Percentiles rank a stretch among this genome's conserved stretches.
Evolutionary conservation across 1,140 invertebrate genomes (phyloP).

Genomic region (Kradibia gibbosae): DNA sequence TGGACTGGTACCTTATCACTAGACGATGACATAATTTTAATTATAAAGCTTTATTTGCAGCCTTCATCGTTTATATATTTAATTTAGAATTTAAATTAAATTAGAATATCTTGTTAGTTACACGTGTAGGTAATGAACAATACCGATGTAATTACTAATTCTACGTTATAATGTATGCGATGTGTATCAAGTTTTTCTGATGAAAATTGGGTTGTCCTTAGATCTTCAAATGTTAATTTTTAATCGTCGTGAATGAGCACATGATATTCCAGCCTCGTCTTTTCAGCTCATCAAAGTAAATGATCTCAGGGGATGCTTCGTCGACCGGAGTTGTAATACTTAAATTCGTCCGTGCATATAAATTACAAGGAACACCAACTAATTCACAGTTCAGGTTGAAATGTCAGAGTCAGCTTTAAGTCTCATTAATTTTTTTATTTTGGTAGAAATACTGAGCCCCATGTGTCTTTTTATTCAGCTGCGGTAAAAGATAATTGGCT

Average conservation of each 20-base stretch:
- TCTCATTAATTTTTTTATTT: constrained; percentile 39
- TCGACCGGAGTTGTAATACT: neutral
- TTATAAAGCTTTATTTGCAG: no score
- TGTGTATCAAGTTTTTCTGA: neutral
- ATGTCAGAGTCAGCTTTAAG: neutral
- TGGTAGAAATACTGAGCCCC: neutral
- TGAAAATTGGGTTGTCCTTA: constrained; percentile 11
- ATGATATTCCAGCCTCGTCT: neutral
- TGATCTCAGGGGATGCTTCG: neutral
- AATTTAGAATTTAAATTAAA: no score
- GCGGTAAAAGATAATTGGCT: constrained; percentile 21
- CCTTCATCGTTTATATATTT: no score
- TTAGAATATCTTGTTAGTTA: no score
- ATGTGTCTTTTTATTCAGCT: neutral
- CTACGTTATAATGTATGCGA: neutral
- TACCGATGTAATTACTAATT: neutral
- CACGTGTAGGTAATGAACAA: neutral
- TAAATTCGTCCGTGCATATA: neutral
- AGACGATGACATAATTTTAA: no score
- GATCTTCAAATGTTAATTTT: neutral
- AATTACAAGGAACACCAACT: neutral
- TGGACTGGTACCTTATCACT: no score
- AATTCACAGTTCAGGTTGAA: constrained; percentile 23
- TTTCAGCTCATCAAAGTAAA: neutral
- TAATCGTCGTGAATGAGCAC: neutral